Evolutionary conservation across 2,888 invertebrate species (phyloP).

Genomic region (Tortricodes alternella): DNA sequence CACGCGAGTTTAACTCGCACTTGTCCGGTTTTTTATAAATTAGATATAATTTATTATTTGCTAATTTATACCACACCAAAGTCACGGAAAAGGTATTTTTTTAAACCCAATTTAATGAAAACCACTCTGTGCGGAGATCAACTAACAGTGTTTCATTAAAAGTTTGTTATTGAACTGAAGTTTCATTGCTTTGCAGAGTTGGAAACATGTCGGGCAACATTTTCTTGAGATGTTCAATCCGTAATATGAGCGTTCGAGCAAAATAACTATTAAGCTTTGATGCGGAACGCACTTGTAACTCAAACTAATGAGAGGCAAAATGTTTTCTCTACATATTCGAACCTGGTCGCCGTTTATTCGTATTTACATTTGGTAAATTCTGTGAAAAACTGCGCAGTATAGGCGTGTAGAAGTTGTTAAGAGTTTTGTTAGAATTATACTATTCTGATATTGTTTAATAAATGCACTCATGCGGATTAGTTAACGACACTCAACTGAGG

Average conservation of each 20-base stretch:
- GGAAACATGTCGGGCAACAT: constrained; percentile 62
- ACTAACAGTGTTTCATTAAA: constrained; percentile 74
- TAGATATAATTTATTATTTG: no score
- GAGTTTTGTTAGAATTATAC: background rate
- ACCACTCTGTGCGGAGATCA: constrained; percentile 51
- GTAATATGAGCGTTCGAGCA: constrained; percentile 43
- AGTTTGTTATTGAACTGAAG: constrained; percentile 67
- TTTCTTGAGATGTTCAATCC: constrained; percentile 61
- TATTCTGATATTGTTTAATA: no score
- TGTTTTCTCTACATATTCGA: constrained; percentile 20
- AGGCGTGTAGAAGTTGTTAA: background rate
- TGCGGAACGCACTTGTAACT: constrained; percentile 38
- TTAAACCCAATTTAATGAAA: constrained; percentile 38
- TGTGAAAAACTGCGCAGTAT: no score
- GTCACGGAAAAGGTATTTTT: no score
- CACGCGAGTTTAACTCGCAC: no score
- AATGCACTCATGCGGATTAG: no score
- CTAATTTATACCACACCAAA: no score
- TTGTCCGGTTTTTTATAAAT: no score
- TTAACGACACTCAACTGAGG: no score
- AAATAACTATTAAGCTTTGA: constrained; percentile 33
- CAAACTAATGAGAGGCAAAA: constrained; percentile 24
- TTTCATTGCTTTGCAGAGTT: constrained; percentile 65
- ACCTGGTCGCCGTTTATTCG: constrained; percentile 1
- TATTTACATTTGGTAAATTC: background rate